Percentiles rank a stretch among this genome's conserved stretches.
Evolutionary conservation across 2,888 invertebrate species (phyloP).

Genomic region (Polylopha cassiicola): DNA sequence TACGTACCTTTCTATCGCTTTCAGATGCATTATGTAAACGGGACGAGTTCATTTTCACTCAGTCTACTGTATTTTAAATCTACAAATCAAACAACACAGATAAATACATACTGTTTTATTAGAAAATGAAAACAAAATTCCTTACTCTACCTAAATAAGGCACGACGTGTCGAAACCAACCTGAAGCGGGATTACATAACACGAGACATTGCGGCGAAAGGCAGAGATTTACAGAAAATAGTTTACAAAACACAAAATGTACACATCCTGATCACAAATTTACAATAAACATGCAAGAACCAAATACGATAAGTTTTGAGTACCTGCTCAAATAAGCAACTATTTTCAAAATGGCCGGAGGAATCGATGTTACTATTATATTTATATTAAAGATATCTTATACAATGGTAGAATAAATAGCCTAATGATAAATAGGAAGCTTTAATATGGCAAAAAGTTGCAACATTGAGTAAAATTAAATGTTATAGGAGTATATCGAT

Average conservation of each 20-base stretch:
- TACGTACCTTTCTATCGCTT: too few species aligned
- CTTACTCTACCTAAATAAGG: conserved; percentile 74
- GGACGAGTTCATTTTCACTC: too few species aligned
- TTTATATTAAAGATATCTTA: conserved; percentile 17
- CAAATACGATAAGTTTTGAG: conserved; percentile 3
- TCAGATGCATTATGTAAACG: too few species aligned
- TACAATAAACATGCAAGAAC: conserved; percentile 10
- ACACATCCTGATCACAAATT: conserved; percentile 46
- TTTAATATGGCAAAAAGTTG: conserved; percentile 22
- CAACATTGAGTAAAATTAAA: conserved; percentile 20
- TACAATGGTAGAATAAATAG: conserved; percentile 18
- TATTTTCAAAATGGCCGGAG: conserved; percentile 7
- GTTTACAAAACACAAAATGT: conserved; percentile 35
- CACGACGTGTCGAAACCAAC: conserved; percentile 65
- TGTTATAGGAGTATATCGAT: conserved; percentile 8
- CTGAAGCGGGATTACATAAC: conserved; percentile 33
- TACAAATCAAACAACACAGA: conserved; percentile 36
- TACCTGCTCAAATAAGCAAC: conserved; percentile 7
- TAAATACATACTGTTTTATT: conserved; percentile 71
- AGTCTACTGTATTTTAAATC: neutral
- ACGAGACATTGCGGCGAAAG: conserved; percentile 28
- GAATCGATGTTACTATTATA: conserved; percentile 14
- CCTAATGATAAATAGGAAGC: conserved; percentile 24
- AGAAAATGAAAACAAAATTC: conserved; percentile 74
- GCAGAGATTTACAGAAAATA: conserved; percentile 12